A percentile compares a stretch with the other conserved stretches of the same genome.
Conservation (phyloP, 2,888 invertebrate genomes). For the Agrotis exclamationis region DNA sequence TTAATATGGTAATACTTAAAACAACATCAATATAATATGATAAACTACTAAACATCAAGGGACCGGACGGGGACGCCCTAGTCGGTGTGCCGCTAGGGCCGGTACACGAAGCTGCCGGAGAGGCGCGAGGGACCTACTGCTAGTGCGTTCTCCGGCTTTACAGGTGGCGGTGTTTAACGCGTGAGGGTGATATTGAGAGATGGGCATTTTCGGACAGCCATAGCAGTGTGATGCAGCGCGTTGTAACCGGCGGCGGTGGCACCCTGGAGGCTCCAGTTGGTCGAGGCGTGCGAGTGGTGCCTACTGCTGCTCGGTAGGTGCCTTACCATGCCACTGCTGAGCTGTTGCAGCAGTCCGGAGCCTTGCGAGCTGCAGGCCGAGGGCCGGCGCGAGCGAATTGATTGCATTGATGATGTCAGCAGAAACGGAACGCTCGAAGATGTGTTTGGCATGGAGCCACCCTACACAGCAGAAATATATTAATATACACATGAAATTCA, state of each 20-base stretch:
- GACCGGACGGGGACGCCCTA: constrained; percentile 76
- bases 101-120: constrained; percentile 19
- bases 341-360: constrained; percentile 95
- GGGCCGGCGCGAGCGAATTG: constrained; percentile 94
- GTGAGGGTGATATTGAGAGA: constrained; percentile 94
- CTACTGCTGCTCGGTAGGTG: constrained; percentile 93
- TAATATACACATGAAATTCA: constrained; percentile 34
- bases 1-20: constrained; percentile 69
- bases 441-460: constrained; percentile 97
- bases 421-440: constrained; percentile 97
- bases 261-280: constrained; percentile 89
- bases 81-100: constrained; percentile 26
- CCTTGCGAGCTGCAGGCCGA: constrained; percentile 93
- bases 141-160: constrained; percentile 30
- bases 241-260: constrained; percentile 90
- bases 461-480: constrained; percentile 88
- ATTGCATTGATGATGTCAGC: constrained; percentile 92
- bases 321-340: constrained; percentile 98
- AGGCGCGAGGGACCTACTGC: constrained; percentile 27
- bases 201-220: constrained; percentile 94
- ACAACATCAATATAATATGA: constrained; percentile 78
- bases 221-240: constrained; percentile 88
- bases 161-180: constrained; percentile 78
- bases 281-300: constrained; percentile 79
- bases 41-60: constrained; percentile 79